Base-by-base conservation (phyloP, 2,888 invertebrate genomes). In the Cephus nigrinus region DNA sequence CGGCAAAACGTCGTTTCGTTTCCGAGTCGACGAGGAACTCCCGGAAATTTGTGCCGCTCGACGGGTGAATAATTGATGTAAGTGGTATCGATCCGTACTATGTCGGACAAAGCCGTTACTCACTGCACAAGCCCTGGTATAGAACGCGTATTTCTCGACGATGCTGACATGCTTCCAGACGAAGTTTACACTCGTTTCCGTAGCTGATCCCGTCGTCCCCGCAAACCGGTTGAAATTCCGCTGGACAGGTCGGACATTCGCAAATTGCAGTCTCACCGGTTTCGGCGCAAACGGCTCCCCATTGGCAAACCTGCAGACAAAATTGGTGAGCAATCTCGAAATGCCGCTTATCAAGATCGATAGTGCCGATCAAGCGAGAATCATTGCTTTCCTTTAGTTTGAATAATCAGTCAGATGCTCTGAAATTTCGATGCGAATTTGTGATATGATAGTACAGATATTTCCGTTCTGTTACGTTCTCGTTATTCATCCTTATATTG, bases 51-150 rank as follows among this genome's bases (percentile, higher is more conserved):
- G 40, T 40, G 40, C 40, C 40, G 40, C 40, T 40, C 40, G 40
- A 40, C 40, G 40, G 40, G 40, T 15, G 40, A 40, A 40, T 40
- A 40, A 40, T 40, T 40, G 40, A 40, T 40, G 40, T 40, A 40
- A 40, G 40, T 40, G 15, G 40, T 40, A 40, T 40, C 40, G 40
- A 40, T 40, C 40, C 40, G 40, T 5, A 15, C 15, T 40, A 40
- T 40, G 40, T 40, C 40, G n/a, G 35, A 33, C n/a, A 40, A 40
- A 40, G 40, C 40, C 40, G 40, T 74, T 76, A 95, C 96, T 95
- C 93, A 96, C 97, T 96, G 93, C 97, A 98, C 80, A 96, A 95
- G 84, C 97, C 97, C 84, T 95, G 94, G 92, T 97, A 97, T 40
- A 96, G 93, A 77, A 97, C 95, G 82, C 93, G 93, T 84, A 97